Conservation (phyloP, 2,113 vertebrate species). For the Periophthalmodon schlosseri region DNA sequence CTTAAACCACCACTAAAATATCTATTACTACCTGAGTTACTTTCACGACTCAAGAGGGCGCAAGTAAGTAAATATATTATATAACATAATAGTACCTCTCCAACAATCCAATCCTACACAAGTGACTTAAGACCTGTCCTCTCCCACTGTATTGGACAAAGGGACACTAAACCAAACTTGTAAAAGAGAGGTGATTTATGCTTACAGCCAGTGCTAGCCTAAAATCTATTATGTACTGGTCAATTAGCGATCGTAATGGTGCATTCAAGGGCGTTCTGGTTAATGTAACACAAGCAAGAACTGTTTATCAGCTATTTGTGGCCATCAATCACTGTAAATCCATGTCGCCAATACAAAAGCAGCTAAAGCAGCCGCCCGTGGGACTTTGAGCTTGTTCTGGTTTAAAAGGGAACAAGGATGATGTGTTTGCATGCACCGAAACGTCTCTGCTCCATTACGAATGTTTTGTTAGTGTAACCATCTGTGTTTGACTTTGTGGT, state of each 20-base stretch:
- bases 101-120: background rate
- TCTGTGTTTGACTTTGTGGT: constrained; percentile 10
- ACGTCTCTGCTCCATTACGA: background rate
- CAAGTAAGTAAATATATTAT: background rate
- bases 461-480: constrained; percentile 8
- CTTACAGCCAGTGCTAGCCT: background rate
- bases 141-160: background rate
- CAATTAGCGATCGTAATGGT: constrained; percentile 8
- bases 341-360: background rate
- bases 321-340: constrained; percentile 8
- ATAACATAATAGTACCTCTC: background rate
- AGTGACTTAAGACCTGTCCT: background rate
- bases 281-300: constrained; percentile 4
- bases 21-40: background rate
- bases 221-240: constrained; percentile 8
- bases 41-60: background rate
- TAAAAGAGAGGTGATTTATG: constrained; percentile 9
- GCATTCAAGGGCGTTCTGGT: constrained; percentile 16
- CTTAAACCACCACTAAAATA: background rate
- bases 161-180: constrained; percentile 6
- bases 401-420: background rate
- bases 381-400: background rate
- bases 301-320: constrained; percentile 8
- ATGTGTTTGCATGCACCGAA: background rate
- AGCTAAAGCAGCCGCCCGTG: background rate